These are phyloP conservation scores for Octodonta nipae DNA, from an alignment of 2,888 invertebrate genomes.

Conservation along the genomic window DNA sequence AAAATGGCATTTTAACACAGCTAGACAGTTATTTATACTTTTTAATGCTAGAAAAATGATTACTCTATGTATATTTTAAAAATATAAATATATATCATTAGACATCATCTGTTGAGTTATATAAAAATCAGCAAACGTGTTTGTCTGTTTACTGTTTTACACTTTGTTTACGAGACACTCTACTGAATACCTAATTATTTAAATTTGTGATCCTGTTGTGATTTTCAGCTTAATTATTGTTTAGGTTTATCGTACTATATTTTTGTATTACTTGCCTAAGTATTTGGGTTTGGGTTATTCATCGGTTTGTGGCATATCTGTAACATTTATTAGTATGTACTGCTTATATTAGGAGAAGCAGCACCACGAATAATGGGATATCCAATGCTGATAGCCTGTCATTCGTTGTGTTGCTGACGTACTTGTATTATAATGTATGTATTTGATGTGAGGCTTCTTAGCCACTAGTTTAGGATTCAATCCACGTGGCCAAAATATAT, in stretches of 20 bases:
- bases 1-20: too few species aligned
- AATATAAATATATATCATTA: too few species aligned
- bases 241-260: slow-evolving; percentile 6
- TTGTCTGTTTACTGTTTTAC: too few species aligned
- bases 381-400: not conserved
- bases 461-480: slow-evolving; percentile 30
- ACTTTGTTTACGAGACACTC: too few species aligned
- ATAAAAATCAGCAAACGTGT: too few species aligned
- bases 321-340: slow-evolving; percentile 22
- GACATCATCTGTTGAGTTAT: too few species aligned
- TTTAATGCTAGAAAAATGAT: too few species aligned
- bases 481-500: slow-evolving; percentile 33
- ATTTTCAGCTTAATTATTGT: slow-evolving; percentile 11
- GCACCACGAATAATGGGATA: not conserved
- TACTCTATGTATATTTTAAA: too few species aligned
- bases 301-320: slow-evolving; percentile 23
- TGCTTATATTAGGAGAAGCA: too few species aligned
- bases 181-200: slow-evolving; percentile 5
- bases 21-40: too few species aligned
- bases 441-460: slow-evolving; percentile 35
- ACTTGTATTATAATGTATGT: slow-evolving; percentile 29
- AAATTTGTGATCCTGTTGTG: slow-evolving; percentile 17
- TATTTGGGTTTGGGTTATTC: slow-evolving; percentile 3
- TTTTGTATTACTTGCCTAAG: slow-evolving; percentile 7
- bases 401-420: slow-evolving; percentile 5